phyloP scores from a whole-genome alignment of 2,113 vertebrate genomes.

The Cyanocitta stelleri region DNA sequence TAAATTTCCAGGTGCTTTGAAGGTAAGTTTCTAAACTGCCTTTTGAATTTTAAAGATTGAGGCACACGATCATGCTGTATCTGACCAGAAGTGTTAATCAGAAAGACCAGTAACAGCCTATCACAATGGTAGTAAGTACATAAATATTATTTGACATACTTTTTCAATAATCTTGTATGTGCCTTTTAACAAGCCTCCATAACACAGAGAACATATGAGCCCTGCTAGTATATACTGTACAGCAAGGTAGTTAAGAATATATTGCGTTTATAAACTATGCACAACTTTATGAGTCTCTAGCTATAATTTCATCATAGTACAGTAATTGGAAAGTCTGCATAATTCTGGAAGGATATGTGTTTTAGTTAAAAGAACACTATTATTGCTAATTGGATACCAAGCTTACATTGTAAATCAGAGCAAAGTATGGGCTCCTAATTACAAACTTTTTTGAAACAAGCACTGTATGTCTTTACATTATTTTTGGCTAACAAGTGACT shows the following conservation, averaged over 20 bases:
- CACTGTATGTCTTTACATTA: slow-evolving; percentile 74
- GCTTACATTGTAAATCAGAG: slow-evolving; percentile 73
- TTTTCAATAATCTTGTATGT: slow-evolving; percentile 60
- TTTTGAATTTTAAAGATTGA: background rate
- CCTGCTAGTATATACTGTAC: slow-evolving; percentile 40
- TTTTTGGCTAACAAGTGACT: slow-evolving; percentile 72
- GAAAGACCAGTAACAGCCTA: slow-evolving; percentile 21
- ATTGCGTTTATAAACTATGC: slow-evolving; percentile 70
- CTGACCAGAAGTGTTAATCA: slow-evolving; percentile 22
- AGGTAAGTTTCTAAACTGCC: background rate
- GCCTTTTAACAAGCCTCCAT: slow-evolving; percentile 60
- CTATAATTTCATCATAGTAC: slow-evolving; percentile 73
- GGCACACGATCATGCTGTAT: background rate
- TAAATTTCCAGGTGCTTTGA: background rate
- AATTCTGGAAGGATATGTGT: slow-evolving; percentile 74
- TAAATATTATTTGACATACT: slow-evolving; percentile 54
- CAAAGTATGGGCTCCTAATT: slow-evolving; percentile 65
- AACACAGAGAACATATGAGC: slow-evolving; percentile 58
- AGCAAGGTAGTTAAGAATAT: slow-evolving; percentile 64
- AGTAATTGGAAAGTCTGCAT: slow-evolving; percentile 80
- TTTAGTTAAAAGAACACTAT: slow-evolving; percentile 72
- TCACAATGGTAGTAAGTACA: slow-evolving; percentile 39
- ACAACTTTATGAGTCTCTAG: slow-evolving; percentile 73
- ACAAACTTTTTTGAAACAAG: slow-evolving; percentile 71
- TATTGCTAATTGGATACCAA: slow-evolving; percentile 77